These are phyloP conservation scores for Brenthis ino DNA, from an alignment of 2,888 invertebrate species.

Conservation along the genomic window DNA sequence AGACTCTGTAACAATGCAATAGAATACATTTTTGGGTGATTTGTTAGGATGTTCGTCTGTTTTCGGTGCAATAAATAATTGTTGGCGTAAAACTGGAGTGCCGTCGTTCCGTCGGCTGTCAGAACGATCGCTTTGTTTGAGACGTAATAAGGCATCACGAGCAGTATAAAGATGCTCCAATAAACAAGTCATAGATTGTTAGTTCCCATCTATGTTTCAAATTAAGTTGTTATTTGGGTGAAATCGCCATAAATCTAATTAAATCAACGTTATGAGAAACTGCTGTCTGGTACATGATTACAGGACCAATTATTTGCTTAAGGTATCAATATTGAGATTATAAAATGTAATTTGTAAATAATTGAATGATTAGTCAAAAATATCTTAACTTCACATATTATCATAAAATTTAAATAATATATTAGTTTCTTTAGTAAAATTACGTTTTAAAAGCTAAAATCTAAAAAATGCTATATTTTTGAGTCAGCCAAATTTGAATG, in stretches of 20 bases:
- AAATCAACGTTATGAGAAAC: too few relatives aligned
- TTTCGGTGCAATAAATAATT: conserved; percentile 79
- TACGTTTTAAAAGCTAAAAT: too few relatives aligned
- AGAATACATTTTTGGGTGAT: conserved; percentile 53
- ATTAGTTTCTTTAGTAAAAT: too few relatives aligned
- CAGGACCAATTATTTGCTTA: too few relatives aligned
- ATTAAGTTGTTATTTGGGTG: not conserved
- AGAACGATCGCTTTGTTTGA: conserved; percentile 62
- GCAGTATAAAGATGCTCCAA: conserved; percentile 29
- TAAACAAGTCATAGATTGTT: conserved; percentile 30
- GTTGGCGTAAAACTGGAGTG: conserved; percentile 79
- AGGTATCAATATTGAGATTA: too few relatives aligned
- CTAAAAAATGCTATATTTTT: too few relatives aligned
- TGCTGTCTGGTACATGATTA: too few relatives aligned
- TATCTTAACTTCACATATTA: too few relatives aligned
- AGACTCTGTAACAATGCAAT: conserved; percentile 46
- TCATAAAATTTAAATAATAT: too few relatives aligned
- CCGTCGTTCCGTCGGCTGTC: conserved; percentile 49
- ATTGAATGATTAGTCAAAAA: too few relatives aligned
- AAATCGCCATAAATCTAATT: not conserved
- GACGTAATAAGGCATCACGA: conserved; percentile 69
- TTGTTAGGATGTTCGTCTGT: conserved; percentile 56
- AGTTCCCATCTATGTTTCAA: not conserved
- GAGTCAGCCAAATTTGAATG: too few relatives aligned
- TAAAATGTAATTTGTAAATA: too few relatives aligned